A percentile compares a stretch with the other conserved stretches of the same genome.
Evolutionary conservation across 2,797 vertebrate genomes (phyloP).

Genomic region (Nannoperca australis): DNA sequence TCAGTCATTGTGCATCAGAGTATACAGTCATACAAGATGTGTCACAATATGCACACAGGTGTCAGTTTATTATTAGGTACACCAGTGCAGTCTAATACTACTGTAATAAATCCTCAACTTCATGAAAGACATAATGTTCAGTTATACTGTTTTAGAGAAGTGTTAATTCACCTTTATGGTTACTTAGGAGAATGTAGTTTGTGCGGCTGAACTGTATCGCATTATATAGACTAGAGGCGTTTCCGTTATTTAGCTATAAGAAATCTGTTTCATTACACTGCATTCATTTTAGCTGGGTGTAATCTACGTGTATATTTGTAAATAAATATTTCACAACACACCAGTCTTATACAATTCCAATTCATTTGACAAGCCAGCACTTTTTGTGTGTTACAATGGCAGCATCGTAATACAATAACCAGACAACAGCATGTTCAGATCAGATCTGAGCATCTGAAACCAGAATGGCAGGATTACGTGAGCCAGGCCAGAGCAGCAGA

Average conservation of each 20-base stretch:
- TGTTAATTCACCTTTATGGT: not conserved
- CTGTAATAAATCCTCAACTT: not conserved
- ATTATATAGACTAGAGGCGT: not conserved
- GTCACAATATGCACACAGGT: not conserved
- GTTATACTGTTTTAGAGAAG: not conserved
- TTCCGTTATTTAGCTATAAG: not conserved
- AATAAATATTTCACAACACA: slow-evolving; percentile 13
- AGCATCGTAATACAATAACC: not conserved
- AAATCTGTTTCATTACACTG: not conserved
- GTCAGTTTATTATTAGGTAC: not conserved
- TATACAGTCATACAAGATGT: too few species aligned
- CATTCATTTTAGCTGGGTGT: not conserved
- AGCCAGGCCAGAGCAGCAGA: slow-evolving; percentile 29
- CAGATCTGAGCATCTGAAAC: slow-evolving; percentile 1
- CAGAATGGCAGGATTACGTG: not conserved
- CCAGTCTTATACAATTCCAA: not conserved
- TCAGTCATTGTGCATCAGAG: not conserved
- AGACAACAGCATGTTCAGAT: not conserved
- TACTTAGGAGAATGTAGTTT: not conserved
- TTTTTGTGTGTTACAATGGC: not conserved
- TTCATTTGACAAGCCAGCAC: not conserved
- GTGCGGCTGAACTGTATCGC: not conserved
- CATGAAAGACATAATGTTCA: not conserved
- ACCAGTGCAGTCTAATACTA: not conserved
- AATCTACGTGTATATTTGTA: not conserved